Percentiles rank a stretch among this genome's conserved stretches.
phyloP scores from a whole-genome alignment of 2,113 vertebrate genomes.

The Athene noctua region DNA sequence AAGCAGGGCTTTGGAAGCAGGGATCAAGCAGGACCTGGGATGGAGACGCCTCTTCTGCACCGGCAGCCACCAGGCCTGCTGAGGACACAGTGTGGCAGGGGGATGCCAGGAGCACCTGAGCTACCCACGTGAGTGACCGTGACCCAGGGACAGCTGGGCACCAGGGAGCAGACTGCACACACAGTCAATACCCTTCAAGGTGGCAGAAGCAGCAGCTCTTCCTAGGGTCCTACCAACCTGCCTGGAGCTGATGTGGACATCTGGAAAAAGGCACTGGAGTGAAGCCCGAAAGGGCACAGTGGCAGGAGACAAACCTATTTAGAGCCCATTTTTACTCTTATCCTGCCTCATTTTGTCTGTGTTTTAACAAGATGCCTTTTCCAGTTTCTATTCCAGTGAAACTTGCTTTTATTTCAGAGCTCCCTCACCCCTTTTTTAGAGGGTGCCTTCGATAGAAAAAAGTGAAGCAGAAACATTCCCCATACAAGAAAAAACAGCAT shows the following conservation, averaged over 20 bases:
- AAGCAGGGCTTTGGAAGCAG: not conserved
- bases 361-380: not conserved
- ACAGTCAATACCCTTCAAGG: too few relatives aligned
- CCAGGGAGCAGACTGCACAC: too few relatives aligned
- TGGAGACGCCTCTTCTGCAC: not conserved
- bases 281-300: not conserved
- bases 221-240: not conserved
- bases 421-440: not conserved
- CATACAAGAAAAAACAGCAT: accelerated
- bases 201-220: not conserved
- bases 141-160: not conserved
- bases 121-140: not conserved
- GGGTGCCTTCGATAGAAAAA: not conserved
- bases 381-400: not conserved
- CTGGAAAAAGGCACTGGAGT: not conserved
- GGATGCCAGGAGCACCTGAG: accelerated
- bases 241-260: not conserved
- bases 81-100: too few relatives aligned
- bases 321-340: not conserved
- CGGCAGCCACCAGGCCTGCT: not conserved
- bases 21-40: not conserved
- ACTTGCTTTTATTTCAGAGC: not conserved
- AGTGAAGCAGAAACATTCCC: not conserved
- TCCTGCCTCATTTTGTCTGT: not conserved
- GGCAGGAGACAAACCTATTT: not conserved